phyloP scores from a whole-genome alignment of 2,113 vertebrate species.

The Hydrochoerus hydrochaeris region DNA sequence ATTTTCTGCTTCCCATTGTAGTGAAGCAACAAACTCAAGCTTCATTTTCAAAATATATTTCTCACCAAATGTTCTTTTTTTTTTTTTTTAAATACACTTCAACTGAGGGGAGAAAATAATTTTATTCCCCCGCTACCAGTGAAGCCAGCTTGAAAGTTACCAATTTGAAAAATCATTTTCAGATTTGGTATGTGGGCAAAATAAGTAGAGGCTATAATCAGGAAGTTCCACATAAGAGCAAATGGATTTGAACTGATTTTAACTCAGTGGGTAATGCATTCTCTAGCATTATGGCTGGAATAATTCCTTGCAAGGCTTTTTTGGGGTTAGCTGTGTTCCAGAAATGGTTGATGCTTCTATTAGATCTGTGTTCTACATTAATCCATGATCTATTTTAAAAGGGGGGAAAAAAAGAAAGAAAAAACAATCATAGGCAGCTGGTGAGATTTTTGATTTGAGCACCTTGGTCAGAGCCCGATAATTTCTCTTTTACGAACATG shows the following conservation, averaged over 20 bases:
- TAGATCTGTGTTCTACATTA: constrained; percentile 63
- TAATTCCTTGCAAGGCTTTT: constrained; percentile 58
- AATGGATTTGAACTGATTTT: constrained; percentile 61
- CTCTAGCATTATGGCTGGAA: not conserved
- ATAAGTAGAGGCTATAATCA: constrained; percentile 21
- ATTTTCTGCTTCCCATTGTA: constrained; percentile 74
- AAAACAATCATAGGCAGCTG: not conserved
- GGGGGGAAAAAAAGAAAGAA: no score
- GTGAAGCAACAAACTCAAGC: constrained; percentile 65
- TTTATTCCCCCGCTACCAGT: constrained; percentile 26
- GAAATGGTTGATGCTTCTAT: constrained; percentile 32
- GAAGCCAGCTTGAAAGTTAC: constrained; percentile 47
- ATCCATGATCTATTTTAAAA: constrained; percentile 58
- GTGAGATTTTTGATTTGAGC: constrained; percentile 71
- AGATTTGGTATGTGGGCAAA: not conserved
- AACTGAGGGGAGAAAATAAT: constrained; percentile 51
- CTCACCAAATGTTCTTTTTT: constrained; percentile 54
- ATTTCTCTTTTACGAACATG: constrained; percentile 53
- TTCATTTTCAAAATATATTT: constrained; percentile 75
- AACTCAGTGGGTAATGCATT: constrained; percentile 5
- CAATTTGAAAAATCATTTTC: constrained; percentile 55
- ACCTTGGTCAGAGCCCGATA: constrained; percentile 41
- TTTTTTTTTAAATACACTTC: not conserved
- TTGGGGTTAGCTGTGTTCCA: constrained; percentile 49
- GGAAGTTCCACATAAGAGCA: constrained; percentile 35